Conservation (phyloP, 2,113 vertebrate species). For the Deroptyus accipitrinus region DNA sequence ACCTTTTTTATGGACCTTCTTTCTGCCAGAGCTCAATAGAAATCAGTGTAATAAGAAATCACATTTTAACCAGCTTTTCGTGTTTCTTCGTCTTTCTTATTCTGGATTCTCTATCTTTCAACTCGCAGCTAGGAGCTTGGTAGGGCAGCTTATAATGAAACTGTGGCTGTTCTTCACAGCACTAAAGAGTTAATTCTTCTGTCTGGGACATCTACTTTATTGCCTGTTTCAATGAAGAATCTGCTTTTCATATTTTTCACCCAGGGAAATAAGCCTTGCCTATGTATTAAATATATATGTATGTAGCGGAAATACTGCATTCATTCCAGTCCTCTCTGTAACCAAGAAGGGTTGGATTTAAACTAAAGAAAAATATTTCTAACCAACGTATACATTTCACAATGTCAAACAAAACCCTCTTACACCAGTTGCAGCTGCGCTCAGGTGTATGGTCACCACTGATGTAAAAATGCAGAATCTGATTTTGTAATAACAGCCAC, state of each 20-base stretch:
- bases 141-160: background rate
- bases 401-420: background rate
- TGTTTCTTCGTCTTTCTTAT: background rate
- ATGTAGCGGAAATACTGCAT: background rate
- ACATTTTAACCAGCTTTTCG: background rate
- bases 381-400: background rate
- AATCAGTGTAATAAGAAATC: background rate
- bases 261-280: background rate
- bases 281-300: background rate
- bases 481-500: background rate
- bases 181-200: background rate
- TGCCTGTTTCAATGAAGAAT: background rate
- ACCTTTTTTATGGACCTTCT: background rate
- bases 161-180: background rate
- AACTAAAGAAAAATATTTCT: background rate
- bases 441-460: background rate
- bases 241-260: background rate
- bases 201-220: background rate
- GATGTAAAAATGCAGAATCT: background rate
- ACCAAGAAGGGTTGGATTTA: background rate
- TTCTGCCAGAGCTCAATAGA: background rate
- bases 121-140: background rate
- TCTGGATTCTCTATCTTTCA: background rate
- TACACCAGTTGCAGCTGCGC: background rate
- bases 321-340: background rate